phyloP scores from a whole-genome alignment of 1,140 invertebrate species.

The Aphaenogaster ashmeadi region DNA sequence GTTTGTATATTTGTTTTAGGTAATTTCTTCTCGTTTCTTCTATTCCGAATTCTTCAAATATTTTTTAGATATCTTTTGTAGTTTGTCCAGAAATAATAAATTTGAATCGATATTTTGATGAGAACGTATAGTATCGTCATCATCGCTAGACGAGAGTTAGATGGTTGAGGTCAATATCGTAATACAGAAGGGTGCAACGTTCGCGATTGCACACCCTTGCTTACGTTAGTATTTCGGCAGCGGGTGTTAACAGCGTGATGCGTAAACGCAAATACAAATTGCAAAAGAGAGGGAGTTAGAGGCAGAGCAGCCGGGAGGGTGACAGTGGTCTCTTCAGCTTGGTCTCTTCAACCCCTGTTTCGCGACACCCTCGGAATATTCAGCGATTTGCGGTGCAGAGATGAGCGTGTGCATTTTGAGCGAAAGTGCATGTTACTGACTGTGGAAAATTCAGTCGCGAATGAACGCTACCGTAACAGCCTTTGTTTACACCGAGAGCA shows the following conservation, averaged over 20 bases:
- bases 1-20: not conserved
- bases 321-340: slow-evolving; percentile 34
- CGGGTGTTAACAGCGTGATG: slow-evolving; percentile 75
- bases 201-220: slow-evolving; percentile 75
- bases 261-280: slow-evolving; percentile 77
- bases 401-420: slow-evolving; percentile 6
- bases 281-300: slow-evolving; percentile 35
- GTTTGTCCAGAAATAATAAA: not conserved
- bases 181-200: slow-evolving; percentile 59
- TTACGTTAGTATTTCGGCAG: slow-evolving; percentile 75
- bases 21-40: not conserved
- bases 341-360: slow-evolving; percentile 37
- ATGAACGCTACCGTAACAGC: not conserved
- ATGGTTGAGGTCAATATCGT: not conserved
- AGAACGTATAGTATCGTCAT: not conserved
- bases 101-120: not conserved
- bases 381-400: slow-evolving; percentile 40
- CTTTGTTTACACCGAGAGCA: not conserved
- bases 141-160: not conserved
- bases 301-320: slow-evolving; percentile 1
- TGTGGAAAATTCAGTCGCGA: slow-evolving; percentile 30
- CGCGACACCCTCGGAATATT: slow-evolving; percentile 46
- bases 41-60: not conserved
- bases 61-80: not conserved
- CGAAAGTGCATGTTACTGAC: slow-evolving; percentile 35